phyloP scores from a whole-genome alignment of 2,113 vertebrate genomes.

The Isurus oxyrinchus region DNA sequence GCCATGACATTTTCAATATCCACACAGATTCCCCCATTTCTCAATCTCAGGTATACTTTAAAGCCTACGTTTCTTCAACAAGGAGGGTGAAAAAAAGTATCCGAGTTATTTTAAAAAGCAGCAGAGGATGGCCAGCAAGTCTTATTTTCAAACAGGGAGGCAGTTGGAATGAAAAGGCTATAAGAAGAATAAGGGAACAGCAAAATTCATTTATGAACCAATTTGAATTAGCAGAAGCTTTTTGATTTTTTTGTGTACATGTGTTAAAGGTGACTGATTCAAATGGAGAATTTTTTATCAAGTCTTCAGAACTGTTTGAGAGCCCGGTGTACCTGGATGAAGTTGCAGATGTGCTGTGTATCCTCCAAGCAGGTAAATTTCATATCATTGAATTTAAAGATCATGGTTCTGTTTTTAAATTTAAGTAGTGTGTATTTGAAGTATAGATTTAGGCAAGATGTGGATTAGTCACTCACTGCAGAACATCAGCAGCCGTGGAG shows the following conservation, averaged over 20 bases:
- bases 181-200: not conserved
- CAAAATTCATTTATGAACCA: not conserved
- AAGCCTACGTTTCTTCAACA: no score
- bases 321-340: constrained; percentile 94
- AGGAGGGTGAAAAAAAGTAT: no score
- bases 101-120: not conserved
- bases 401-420: not conserved
- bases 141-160: not conserved
- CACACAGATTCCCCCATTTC: no score
- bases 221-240: not conserved
- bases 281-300: constrained; percentile 88
- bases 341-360: constrained; percentile 95
- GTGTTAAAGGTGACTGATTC: constrained; percentile 74
- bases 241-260: not conserved
- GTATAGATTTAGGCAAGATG: not conserved
- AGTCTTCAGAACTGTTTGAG: constrained; percentile 93
- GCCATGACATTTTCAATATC: no score
- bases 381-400: not conserved
- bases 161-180: not conserved
- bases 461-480: not conserved
- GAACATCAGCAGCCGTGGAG: not conserved
- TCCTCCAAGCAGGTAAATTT: constrained; percentile 88
- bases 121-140: not conserved
- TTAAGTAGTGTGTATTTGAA: not conserved
- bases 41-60: no score